These are phyloP conservation scores for Digitonthophagus gazella DNA, from an alignment of 2,888 invertebrate species.

Conservation along the genomic window DNA sequence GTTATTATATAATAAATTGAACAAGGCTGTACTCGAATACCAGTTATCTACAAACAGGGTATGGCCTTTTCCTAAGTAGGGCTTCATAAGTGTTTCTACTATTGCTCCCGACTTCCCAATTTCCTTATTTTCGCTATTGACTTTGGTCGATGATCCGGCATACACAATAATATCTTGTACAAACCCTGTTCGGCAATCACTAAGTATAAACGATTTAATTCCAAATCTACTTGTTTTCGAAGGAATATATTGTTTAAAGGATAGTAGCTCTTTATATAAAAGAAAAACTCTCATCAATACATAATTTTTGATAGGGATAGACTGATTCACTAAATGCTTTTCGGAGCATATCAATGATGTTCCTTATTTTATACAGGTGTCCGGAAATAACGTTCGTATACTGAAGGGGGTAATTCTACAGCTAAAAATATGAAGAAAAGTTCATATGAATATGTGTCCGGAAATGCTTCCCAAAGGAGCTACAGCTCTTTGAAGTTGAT, in stretches of 20 bases:
- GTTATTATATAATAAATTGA: conserved; percentile 13
- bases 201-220: conserved; percentile 34
- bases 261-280: conserved; percentile 30
- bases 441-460: no score
- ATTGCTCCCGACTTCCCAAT: conserved; percentile 30
- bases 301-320: conserved; percentile 30
- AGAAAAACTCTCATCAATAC: conserved; percentile 32
- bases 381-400: no score
- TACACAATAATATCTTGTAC: conserved; percentile 35
- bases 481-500: no score
- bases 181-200: conserved; percentile 34
- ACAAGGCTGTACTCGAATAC: conserved; percentile 34
- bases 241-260: background rate
- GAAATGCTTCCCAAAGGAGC: no score
- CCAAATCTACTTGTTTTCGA: conserved; percentile 27
- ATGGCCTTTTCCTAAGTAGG: conserved; percentile 31
- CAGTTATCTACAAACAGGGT: conserved; percentile 36
- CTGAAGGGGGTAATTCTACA: no score
- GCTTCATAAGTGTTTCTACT: conserved; percentile 30
- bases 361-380: background rate
- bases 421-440: no score
- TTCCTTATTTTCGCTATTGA: background rate
- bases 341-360: background rate
- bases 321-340: background rate
- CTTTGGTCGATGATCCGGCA: conserved; percentile 20